A percentile compares a stretch with the other conserved stretches of the same genome.
These are phyloP conservation scores for Rhadina sibilatrix DNA, from an alignment of 2,113 vertebrate species.

Conservation along the genomic window DNA sequence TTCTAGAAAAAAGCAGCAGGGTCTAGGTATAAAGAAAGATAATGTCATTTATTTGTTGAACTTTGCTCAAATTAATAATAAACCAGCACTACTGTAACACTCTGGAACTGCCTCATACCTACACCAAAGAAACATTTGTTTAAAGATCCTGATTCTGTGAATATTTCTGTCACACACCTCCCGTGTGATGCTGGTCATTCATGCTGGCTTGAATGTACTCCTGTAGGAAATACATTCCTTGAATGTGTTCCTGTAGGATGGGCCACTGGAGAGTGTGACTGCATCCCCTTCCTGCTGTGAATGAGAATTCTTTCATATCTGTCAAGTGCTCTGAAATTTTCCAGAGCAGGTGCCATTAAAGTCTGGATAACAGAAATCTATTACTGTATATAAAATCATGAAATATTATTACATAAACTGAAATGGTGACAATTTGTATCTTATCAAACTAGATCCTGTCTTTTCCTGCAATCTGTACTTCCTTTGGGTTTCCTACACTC, in stretches of 20 bases:
- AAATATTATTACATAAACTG: neutral
- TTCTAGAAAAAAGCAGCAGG: neutral
- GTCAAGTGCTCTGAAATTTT: neutral
- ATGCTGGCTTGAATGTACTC: no score
- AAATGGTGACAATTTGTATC: neutral
- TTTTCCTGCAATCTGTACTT: neutral
- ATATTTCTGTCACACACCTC: neutral
- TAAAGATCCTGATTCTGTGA: neutral
- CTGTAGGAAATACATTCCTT: no score
- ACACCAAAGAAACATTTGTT: neutral
- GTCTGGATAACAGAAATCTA: neutral
- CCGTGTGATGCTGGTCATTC: neutral
- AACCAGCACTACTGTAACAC: neutral
- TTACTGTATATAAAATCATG: no score
- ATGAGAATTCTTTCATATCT: neutral
- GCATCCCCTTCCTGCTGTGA: neutral
- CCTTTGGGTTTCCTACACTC: conserved; percentile 4
- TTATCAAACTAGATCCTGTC: neutral
- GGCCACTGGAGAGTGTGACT: neutral
- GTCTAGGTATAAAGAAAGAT: neutral
- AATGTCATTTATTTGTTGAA: neutral
- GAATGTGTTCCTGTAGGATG: neutral
- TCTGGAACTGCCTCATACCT: neutral
- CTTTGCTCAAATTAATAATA: neutral
- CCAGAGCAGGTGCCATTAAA: neutral